These are phyloP conservation scores for Pseudomyrmex pallidus DNA, from an alignment of 1,140 invertebrate genomes.

Conservation along the genomic window DNA sequence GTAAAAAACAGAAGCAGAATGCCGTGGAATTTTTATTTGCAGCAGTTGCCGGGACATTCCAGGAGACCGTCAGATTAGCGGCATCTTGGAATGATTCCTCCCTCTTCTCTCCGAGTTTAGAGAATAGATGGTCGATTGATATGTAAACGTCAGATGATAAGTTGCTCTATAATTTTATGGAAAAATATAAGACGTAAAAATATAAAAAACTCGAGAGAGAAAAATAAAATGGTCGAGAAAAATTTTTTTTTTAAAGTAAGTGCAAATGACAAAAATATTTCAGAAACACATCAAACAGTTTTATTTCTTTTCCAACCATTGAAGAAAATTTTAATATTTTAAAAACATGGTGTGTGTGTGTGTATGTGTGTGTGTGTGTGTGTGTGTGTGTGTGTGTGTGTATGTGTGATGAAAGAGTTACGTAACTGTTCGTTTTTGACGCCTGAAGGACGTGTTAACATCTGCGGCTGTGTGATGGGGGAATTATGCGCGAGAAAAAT, in stretches of 20 bases:
- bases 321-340: neutral
- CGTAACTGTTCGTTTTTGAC: slow-evolving; percentile 1
- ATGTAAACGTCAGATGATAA: slow-evolving; percentile 13
- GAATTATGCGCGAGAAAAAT: slow-evolving; percentile 51
- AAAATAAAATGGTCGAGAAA: no score
- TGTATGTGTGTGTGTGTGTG: no score
- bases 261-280: no score
- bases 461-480: slow-evolving; percentile 10
- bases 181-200: neutral
- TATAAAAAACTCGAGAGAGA: neutral
- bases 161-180: slow-evolving; percentile 21
- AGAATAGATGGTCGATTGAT: slow-evolving; percentile 18
- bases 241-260: no score
- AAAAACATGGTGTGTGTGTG: no score
- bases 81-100: neutral
- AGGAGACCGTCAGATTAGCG: slow-evolving; percentile 44
- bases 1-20: slow-evolving; percentile 73
- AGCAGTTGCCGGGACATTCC: slow-evolving; percentile 39
- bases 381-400: neutral
- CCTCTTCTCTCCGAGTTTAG: no score
- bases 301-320: no score
- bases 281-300: no score
- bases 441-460: slow-evolving; percentile 27
- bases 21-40: slow-evolving; percentile 75
- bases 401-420: slow-evolving; percentile 1